Conservation (phyloP, 2,113 vertebrate species). For the Pygoscelis adeliae region DNA sequence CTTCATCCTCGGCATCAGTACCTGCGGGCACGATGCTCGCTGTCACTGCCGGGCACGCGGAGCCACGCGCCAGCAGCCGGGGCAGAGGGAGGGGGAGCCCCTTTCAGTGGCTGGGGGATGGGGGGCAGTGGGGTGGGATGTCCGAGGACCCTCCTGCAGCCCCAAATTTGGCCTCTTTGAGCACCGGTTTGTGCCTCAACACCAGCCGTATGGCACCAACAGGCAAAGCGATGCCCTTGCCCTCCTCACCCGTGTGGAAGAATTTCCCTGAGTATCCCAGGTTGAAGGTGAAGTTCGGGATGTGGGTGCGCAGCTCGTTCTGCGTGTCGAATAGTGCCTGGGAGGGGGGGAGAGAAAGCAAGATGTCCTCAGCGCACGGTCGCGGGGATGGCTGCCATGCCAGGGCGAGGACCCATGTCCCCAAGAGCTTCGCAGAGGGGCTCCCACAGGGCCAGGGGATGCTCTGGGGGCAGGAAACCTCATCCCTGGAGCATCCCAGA, state of each 20-base stretch:
- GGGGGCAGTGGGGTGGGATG: background rate
- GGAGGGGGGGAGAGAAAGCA: background rate
- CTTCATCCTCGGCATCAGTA: slow-evolving; percentile 93
- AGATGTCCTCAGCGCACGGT: background rate
- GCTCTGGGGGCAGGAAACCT: background rate
- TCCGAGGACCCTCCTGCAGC: background rate
- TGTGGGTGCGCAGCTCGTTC: slow-evolving; percentile 89
- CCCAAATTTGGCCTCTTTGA: rapidly evolving
- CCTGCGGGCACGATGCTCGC: slow-evolving; percentile 59
- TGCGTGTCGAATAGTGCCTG: slow-evolving; percentile 94
- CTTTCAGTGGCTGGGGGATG: background rate
- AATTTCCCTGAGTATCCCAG: slow-evolving; percentile 99
- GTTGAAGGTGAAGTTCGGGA: slow-evolving; percentile 99
- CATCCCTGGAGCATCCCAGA: background rate
- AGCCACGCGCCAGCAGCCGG: rapidly evolving
- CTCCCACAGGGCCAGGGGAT: background rate
- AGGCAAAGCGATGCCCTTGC: rapidly evolving
- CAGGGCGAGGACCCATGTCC: rapidly evolving
- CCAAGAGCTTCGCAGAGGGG: rapidly evolving
- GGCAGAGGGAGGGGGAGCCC: background rate
- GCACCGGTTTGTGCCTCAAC: background rate
- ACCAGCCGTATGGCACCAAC: background rate
- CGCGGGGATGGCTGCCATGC: rapidly evolving
- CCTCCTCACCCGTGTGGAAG: slow-evolving; percentile 92
- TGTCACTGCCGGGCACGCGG: rapidly evolving